phyloP scores from a whole-genome alignment of 1,140 invertebrate genomes.

The Calosoma granatense region DNA sequence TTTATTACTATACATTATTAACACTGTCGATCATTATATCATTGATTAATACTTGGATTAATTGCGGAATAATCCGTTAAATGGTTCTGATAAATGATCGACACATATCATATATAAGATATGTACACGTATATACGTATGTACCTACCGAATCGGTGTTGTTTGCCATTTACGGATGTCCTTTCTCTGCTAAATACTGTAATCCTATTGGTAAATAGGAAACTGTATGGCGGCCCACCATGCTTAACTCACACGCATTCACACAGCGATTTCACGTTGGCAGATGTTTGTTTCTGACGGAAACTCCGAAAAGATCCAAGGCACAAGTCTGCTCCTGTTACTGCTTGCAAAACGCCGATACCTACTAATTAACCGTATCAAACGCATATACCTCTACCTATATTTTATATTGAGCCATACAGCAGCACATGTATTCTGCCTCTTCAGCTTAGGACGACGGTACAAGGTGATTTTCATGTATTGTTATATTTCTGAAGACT shows the following conservation, averaged over 20 bases:
- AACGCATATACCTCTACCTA: not conserved
- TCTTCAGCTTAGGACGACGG: too few relatives aligned
- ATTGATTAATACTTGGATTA: not conserved
- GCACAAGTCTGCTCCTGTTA: not conserved
- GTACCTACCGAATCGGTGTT: conserved; percentile 9
- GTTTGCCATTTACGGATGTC: too few relatives aligned
- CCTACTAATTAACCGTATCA: conserved; percentile 13
- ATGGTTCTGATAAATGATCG: not conserved
- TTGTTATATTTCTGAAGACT: too few relatives aligned
- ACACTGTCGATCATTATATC: not conserved
- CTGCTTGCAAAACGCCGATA: conserved; percentile 4
- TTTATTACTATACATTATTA: not conserved
- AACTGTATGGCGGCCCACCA: too few relatives aligned
- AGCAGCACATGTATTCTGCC: not conserved
- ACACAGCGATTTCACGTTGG: conserved; percentile 14
- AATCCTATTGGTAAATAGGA: conserved; percentile 13
- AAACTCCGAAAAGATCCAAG: not conserved
- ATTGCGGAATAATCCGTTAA: not conserved
- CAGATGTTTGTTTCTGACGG: conserved; percentile 15
- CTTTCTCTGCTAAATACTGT: too few relatives aligned
- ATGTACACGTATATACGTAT: too few relatives aligned
- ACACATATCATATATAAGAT: not conserved
- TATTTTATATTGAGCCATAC: not conserved
- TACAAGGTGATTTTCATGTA: too few relatives aligned
- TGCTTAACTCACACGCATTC: not conserved